phyloP scores from a whole-genome alignment of 1,140 invertebrate species.

The Drosophila sproati region DNA sequence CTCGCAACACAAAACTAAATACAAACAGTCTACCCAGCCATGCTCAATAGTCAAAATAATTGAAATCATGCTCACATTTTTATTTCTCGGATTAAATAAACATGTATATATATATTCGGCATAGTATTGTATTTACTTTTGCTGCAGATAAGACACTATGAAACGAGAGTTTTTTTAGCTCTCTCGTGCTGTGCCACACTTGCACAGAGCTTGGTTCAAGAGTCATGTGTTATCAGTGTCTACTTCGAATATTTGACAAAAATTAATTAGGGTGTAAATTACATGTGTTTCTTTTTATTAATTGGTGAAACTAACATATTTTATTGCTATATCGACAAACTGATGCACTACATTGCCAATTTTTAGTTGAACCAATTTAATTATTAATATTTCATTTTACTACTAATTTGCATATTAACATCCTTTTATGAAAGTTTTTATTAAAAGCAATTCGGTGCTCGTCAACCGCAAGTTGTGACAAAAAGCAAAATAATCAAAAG shows the following conservation, averaged over 20 bases:
- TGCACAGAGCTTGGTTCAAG: constrained; percentile 26
- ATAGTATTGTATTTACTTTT: constrained; percentile 13
- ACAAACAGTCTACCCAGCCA: neutral
- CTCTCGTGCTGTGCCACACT: constrained; percentile 29
- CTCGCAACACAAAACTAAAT: constrained; percentile 33
- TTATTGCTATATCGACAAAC: neutral
- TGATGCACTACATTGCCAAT: neutral
- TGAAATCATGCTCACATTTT: constrained; percentile 6
- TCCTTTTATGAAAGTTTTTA: neutral
- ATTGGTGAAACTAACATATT: neutral
- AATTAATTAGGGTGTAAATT: constrained; percentile 49
- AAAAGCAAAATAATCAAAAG: neutral
- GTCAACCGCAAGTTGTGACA: neutral
- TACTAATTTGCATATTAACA: neutral
- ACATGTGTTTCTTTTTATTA: constrained; percentile 15
- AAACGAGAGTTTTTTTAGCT: constrained; percentile 6
- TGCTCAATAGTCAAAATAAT: constrained; percentile 11
- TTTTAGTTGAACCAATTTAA: neutral
- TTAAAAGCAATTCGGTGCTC: constrained; percentile 4
- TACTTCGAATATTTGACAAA: constrained; percentile 33
- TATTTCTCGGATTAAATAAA: constrained; percentile 12
- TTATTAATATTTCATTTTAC: no score
- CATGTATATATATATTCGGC: neutral
- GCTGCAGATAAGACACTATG: constrained; percentile 22
- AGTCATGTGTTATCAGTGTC: constrained; percentile 30